These are phyloP conservation scores for Trissoscelio sp. DNA, from an alignment of 2,888 invertebrate genomes.

Conservation along the genomic window DNA sequence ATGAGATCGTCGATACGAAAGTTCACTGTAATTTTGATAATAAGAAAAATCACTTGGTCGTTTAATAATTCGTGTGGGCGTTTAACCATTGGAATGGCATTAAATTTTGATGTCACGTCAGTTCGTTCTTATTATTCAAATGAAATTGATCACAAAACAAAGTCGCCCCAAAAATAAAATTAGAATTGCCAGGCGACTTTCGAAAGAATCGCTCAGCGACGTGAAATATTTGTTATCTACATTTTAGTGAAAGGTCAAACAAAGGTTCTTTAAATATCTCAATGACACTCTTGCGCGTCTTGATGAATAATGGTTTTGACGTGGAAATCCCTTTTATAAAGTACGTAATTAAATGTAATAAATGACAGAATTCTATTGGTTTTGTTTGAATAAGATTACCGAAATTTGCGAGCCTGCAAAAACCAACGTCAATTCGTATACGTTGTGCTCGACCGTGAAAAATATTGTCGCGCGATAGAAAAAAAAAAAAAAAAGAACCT, in stretches of 20 bases:
- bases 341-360: conserved; percentile 48
- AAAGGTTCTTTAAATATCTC: conserved; percentile 53
- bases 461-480: neutral
- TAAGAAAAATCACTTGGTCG: neutral
- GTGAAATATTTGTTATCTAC: conserved; percentile 51
- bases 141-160: neutral
- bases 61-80: conserved; percentile 5
- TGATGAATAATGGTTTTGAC: conserved; percentile 47
- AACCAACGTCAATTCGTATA: neutral
- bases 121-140: neutral
- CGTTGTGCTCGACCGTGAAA: neutral
- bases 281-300: conserved; percentile 24
- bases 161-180: conserved; percentile 12
- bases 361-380: conserved; percentile 28
- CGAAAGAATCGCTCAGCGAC: neutral
- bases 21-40: neutral
- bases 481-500: neutral
- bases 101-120: neutral
- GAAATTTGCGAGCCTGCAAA: conserved; percentile 24
- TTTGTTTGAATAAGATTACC: conserved; percentile 40
- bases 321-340: conserved; percentile 42
- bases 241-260: conserved; percentile 44
- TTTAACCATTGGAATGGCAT: neutral
- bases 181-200: neutral
- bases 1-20: conserved; percentile 9